These are phyloP conservation scores for Falcunculus frontatus DNA, from an alignment of 2,113 vertebrate genomes.

Conservation along the genomic window DNA sequence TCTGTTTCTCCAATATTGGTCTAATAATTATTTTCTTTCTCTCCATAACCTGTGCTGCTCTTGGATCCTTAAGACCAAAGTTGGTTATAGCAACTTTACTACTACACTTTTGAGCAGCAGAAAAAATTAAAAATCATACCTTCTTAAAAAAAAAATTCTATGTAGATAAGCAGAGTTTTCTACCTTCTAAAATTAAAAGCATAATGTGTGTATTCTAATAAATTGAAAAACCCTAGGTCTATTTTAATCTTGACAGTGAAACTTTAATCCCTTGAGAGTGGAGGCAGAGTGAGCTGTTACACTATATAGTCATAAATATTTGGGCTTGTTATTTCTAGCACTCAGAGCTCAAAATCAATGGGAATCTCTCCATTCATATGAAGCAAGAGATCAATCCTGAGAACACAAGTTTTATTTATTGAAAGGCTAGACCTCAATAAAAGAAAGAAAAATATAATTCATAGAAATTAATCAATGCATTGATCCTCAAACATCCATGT, in stretches of 20 bases:
- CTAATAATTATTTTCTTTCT: neutral
- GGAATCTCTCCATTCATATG: neutral
- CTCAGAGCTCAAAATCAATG: neutral
- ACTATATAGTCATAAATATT: neutral
- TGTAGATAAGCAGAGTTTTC: neutral
- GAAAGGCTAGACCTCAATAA: neutral
- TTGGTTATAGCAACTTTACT: neutral
- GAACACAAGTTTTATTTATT: neutral
- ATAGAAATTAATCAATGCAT: neutral
- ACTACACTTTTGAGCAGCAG: rapidly evolving
- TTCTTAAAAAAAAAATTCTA: neutral
- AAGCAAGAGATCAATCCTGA: neutral
- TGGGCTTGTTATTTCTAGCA: neutral
- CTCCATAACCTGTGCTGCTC: neutral
- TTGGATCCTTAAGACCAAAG: neutral
- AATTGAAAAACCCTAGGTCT: neutral
- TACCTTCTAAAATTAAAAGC: neutral
- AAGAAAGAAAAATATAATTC: slow-evolving; percentile 37
- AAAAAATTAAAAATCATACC: neutral
- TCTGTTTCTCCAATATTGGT: neutral
- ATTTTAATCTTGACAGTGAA: neutral
- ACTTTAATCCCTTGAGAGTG: neutral
- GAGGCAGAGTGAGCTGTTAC: neutral
- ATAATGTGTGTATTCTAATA: neutral
- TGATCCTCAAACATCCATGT: neutral